These are phyloP conservation scores for Puntigrus tetrazona DNA, from an alignment of 2,113 vertebrate genomes.

Conservation along the genomic window DNA sequence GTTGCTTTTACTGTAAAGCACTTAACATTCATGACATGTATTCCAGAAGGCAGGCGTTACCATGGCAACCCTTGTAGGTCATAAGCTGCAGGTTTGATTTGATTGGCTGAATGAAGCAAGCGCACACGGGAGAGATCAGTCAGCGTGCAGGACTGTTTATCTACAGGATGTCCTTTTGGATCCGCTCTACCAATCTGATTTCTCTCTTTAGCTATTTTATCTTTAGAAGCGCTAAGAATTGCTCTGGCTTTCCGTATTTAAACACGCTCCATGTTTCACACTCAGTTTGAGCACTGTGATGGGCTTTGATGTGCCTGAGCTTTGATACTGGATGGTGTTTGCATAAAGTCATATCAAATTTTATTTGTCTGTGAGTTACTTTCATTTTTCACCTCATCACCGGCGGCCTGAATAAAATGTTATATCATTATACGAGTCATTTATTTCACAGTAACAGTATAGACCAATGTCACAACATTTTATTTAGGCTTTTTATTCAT, in stretches of 20 bases:
- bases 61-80: conserved; percentile 88
- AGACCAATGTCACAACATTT: neutral
- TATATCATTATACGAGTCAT: neutral
- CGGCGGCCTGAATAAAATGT: neutral
- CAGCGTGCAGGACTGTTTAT: conserved; percentile 35
- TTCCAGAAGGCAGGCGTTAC: conserved; percentile 88
- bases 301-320: neutral
- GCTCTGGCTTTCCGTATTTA: neutral
- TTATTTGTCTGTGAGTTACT: neutral
- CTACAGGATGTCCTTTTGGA: conserved; percentile 33
- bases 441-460: neutral
- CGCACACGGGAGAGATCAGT: conserved; percentile 73
- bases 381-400: neutral
- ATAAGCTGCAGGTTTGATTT: conserved; percentile 82
- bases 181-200: conserved; percentile 7
- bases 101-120: conserved; percentile 86
- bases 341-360: neutral
- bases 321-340: neutral
- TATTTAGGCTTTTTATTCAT: no score
- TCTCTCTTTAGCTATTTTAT: neutral
- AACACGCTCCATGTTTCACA: neutral
- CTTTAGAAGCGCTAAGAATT: neutral
- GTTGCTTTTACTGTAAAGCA: conserved; percentile 70
- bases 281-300: neutral
- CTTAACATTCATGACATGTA: conserved; percentile 92